A percentile compares a stretch with the other conserved stretches of the same genome.
Evolutionary conservation across 1,140 invertebrate species (phyloP).

Genomic region (Anastrepha obliqua): DNA sequence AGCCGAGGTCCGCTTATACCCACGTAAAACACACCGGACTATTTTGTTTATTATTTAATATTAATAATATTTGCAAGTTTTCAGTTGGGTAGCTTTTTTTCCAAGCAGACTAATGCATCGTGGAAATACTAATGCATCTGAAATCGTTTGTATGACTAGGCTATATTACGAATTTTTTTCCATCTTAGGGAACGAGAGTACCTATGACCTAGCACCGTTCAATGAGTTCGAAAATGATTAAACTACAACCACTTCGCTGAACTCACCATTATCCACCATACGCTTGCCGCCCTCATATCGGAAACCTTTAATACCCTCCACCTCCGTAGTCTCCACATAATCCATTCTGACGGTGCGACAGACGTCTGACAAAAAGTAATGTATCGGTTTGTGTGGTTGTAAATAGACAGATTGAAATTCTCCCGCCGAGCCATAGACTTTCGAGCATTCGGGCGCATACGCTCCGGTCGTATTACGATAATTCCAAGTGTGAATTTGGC

Average conservation of each 20-base stretch:
- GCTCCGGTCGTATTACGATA: slow-evolving; percentile 76
- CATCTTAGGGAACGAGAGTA: too few species aligned
- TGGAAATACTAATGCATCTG: too few species aligned
- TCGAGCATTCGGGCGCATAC: slow-evolving; percentile 76
- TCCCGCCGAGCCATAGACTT: slow-evolving; percentile 80
- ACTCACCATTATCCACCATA: slow-evolving; percentile 78
- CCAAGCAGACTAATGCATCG: too few species aligned
- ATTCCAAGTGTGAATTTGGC: slow-evolving; percentile 81
- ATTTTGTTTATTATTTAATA: too few species aligned
- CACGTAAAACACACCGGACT: too few species aligned
- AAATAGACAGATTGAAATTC: slow-evolving; percentile 82
- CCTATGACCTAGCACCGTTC: too few species aligned
- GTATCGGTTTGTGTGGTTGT: slow-evolving; percentile 76
- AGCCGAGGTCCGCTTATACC: too few species aligned
- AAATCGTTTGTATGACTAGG: too few species aligned
- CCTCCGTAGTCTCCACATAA: slow-evolving; percentile 74
- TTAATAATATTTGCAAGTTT: too few species aligned
- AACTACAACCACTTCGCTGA: slow-evolving; percentile 63
- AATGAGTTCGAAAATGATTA: too few species aligned
- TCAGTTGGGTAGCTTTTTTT: too few species aligned
- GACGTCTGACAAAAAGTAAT: slow-evolving; percentile 80
- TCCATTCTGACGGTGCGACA: slow-evolving; percentile 78
- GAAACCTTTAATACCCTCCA: slow-evolving; percentile 76
- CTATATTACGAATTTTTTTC: too few species aligned
- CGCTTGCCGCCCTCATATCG: slow-evolving; percentile 75